These are phyloP conservation scores for Anagrus nilaparvatae DNA, from an alignment of 1,140 invertebrate genomes.

Conservation along the genomic window DNA sequence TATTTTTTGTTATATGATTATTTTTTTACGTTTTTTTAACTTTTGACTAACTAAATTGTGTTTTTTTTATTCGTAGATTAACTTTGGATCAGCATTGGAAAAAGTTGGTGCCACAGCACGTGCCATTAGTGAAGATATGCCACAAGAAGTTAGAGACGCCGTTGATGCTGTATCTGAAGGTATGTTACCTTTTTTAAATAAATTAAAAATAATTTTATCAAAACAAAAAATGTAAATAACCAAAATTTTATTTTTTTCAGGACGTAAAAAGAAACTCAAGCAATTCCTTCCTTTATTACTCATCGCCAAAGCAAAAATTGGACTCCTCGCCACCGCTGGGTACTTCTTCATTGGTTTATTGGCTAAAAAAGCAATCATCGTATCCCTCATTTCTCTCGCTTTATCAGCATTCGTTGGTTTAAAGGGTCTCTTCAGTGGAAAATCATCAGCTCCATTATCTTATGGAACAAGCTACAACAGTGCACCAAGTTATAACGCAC, in stretches of 20 bases:
- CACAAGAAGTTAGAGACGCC: conserved; percentile 43
- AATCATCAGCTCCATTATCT: no score
- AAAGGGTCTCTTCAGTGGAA: conserved; percentile 39
- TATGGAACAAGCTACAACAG: conserved; percentile 33
- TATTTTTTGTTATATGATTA: conserved; percentile 5
- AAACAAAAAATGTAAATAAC: background rate
- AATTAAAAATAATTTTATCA: background rate
- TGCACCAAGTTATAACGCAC: conserved; percentile 31
- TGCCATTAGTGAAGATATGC: conserved; percentile 39
- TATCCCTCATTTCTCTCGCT: conserved; percentile 50
- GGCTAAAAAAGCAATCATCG: conserved; percentile 56
- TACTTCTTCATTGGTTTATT: conserved; percentile 51
- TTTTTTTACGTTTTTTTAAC: background rate
- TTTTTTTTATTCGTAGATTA: conserved; percentile 29
- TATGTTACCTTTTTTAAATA: conserved; percentile 20
- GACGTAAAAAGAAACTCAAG: conserved; percentile 51
- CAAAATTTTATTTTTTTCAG: conserved; percentile 23
- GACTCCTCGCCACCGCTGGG: conserved; percentile 42
- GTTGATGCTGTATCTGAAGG: conserved; percentile 50
- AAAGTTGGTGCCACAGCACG: conserved; percentile 44
- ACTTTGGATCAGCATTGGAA: conserved; percentile 40
- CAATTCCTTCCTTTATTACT: conserved; percentile 48
- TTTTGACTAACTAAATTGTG: background rate
- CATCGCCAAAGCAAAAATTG: conserved; percentile 51
- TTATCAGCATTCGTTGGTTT: conserved; percentile 50